Evolutionary conservation across 92 coral and sea anemone genomes (phyloP), one percentile per base, ranked within the genome.

Genomic region (Hydrozoanthus gracilis): DNA sequence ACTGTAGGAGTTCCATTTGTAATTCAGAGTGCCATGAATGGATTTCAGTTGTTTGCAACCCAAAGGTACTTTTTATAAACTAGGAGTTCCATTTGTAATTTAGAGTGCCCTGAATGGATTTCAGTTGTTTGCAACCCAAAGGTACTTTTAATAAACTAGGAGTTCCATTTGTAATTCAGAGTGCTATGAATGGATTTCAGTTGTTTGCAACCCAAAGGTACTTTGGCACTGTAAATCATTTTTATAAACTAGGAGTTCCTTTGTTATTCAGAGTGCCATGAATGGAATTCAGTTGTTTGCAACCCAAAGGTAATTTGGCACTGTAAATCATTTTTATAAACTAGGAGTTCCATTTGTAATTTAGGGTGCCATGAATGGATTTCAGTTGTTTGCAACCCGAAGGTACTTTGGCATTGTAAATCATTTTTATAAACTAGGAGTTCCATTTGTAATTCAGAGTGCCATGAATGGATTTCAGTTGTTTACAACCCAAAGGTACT

Each of bases 131-230:
- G 99, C 99, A 5, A 96, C 99, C 16, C 98, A 95, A 88, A 96
- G 99, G 98, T 96, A 89, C 39, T 27, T 27, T 27, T 27, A 0
- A 27, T 27, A 27, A 27, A 27, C 39, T 27, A 27, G n/a, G n/a
- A n/a, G n/a, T n/a, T n/a, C n/a, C n/a, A n/a, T n/a, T n/a, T n/a
- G n/a, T n/a, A n/a, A n/a, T n/a, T n/a, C n/a, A n/a, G n/a, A n/a
- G n/a, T n/a, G n/a, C n/a, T n/a, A n/a, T n/a, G n/a, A n/a, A n/a
- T 51, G 98, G 95, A 11, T 96, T 96, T 86, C 99, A 96, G 76
- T 88, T 96, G 46, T 96, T 96, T 91, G 99, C 99, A 5, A 96
- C 99, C 16, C 98, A 95, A 88, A 96, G 99, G 98, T 96, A 89
- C 39, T 0, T 27, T 27, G 39, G 39, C 39, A 27, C 39, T 27